phyloP scores from a whole-genome alignment of 2,113 vertebrate species.

The Chlamydotis undulata region DNA sequence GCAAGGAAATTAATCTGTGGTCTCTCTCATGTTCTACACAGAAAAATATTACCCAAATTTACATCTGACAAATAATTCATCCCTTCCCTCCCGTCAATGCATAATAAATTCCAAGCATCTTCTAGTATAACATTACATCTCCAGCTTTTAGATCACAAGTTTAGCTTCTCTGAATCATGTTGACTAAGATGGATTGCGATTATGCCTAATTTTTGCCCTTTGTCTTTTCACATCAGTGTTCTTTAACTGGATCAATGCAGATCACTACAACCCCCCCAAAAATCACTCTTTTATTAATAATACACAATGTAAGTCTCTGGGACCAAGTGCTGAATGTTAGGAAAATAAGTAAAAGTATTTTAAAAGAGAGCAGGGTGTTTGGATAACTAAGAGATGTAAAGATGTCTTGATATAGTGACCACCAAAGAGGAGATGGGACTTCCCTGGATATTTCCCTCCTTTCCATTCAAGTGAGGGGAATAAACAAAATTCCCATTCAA shows the following conservation, averaged over 20 bases:
- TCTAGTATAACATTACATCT: background rate
- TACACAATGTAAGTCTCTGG: background rate
- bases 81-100: background rate
- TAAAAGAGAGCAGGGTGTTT: background rate
- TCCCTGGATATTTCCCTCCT: background rate
- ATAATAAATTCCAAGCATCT: background rate
- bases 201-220: background rate
- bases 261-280: background rate
- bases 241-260: background rate
- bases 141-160: background rate
- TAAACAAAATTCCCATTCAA: background rate
- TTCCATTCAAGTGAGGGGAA: background rate
- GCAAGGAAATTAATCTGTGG: background rate
- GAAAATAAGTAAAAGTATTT: background rate
- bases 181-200: background rate
- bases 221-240: background rate
- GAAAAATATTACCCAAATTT: background rate
- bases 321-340: fast-evolving
- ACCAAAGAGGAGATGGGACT: background rate
- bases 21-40: background rate
- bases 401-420: background rate
- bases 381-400: background rate
- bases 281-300: background rate
- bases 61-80: background rate
- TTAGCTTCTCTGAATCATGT: background rate